phyloP scores from a whole-genome alignment of 2,888 invertebrate genomes.

The Drosophila falleni region DNA sequence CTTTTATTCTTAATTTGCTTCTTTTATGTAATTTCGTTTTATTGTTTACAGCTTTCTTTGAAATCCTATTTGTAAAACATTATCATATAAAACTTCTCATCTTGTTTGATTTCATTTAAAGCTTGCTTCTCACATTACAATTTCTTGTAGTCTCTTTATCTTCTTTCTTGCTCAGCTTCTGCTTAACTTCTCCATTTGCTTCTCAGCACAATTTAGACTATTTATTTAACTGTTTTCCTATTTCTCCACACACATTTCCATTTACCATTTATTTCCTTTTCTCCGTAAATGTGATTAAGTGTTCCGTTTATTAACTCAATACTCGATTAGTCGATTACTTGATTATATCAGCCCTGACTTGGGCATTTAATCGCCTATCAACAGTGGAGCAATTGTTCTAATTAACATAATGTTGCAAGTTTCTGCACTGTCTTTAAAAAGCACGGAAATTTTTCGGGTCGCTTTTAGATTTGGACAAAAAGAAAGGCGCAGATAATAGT shows the following conservation, averaged over 20 bases:
- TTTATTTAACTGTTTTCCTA: background rate
- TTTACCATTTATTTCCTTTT: background rate
- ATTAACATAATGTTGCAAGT: conserved; percentile 27
- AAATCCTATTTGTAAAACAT: no score
- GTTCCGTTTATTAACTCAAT: conserved; percentile 2
- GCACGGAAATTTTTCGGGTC: conserved; percentile 6
- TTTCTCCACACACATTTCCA: background rate
- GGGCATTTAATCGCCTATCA: conserved; percentile 18
- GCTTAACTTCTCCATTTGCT: background rate
- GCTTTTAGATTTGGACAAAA: conserved; percentile 26
- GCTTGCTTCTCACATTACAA: background rate
- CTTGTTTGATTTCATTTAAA: no score
- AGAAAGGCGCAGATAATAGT: conserved; percentile 37
- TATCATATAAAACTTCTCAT: no score
- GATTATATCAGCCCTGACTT: conserved; percentile 2
- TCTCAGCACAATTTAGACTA: background rate
- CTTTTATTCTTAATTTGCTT: background rate
- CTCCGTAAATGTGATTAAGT: background rate
- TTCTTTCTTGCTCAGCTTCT: no score
- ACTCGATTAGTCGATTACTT: conserved; percentile 4
- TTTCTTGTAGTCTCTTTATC: no score
- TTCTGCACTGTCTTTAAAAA: conserved; percentile 18
- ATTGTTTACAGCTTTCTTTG: background rate
- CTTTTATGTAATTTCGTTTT: background rate
- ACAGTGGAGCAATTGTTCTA: conserved; percentile 19